Conservation (phyloP, 2,888 invertebrate species). For the Eupithecia abbreviata region DNA sequence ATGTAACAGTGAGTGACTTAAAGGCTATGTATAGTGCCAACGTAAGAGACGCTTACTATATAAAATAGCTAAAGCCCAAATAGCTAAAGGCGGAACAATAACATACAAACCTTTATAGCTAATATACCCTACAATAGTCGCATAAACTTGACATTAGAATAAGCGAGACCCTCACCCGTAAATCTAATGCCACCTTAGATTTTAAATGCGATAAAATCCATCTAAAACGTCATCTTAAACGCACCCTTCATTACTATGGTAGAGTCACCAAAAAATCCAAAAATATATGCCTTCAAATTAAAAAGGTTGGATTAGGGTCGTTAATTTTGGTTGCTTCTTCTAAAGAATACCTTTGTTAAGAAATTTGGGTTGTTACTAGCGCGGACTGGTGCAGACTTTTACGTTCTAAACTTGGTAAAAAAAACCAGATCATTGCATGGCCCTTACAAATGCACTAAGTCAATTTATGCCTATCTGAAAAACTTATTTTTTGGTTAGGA, state of each 20-base stretch:
- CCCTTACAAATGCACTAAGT: too few species aligned
- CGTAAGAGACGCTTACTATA: constrained; percentile 34
- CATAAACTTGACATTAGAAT: constrained; percentile 65
- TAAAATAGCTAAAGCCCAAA: constrained; percentile 45
- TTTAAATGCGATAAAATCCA: constrained; percentile 56
- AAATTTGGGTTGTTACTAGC: too few species aligned
- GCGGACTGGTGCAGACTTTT: too few species aligned
- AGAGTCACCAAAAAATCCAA: constrained; percentile 12
- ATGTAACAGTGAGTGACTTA: background rate
- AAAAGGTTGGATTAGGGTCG: too few species aligned
- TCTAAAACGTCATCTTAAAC: constrained; percentile 58
- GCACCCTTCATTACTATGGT: constrained; percentile 58
- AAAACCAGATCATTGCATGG: too few species aligned
- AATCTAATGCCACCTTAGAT: constrained; percentile 60
- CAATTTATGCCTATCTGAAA: too few species aligned
- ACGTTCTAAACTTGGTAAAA: too few species aligned
- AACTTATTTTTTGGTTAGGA: too few species aligned
- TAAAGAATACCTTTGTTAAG: too few species aligned
- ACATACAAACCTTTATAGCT: constrained; percentile 63
- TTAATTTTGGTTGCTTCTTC: too few species aligned
- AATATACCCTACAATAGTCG: constrained; percentile 60
- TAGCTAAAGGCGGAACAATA: constrained; percentile 53
- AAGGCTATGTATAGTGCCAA: constrained; percentile 20
- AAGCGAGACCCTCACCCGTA: constrained; percentile 59
- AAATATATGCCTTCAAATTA: background rate